Evolutionary conservation across 2,797 vertebrate genomes (phyloP).

Genomic region (Myotis pilosus): DNA sequence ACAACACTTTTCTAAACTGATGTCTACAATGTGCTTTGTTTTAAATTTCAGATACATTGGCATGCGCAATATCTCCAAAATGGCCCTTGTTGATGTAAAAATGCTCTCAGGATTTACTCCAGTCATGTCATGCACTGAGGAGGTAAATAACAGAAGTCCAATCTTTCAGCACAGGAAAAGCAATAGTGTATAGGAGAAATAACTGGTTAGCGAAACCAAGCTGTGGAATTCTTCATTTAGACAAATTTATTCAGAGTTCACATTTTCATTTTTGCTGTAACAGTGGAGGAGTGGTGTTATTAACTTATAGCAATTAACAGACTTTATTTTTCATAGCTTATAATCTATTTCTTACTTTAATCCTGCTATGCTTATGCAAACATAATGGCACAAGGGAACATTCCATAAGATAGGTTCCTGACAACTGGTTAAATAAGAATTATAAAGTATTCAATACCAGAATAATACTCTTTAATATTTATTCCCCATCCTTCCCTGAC

Average conservation of each 20-base stretch:
- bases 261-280: background rate
- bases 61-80: conserved; percentile 25
- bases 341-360: background rate
- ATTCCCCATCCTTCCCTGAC: background rate
- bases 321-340: background rate
- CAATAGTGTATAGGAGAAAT: background rate
- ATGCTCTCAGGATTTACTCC: conserved; percentile 77
- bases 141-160: conserved; percentile 56
- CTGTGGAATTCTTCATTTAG: background rate
- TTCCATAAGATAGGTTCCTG: background rate
- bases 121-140: conserved; percentile 51
- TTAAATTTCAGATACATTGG: conserved; percentile 72
- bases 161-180: background rate
- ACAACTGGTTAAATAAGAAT: background rate
- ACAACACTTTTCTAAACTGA: background rate
- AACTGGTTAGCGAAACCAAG: background rate
- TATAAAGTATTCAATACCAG: background rate
- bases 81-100: conserved; percentile 74
- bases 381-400: background rate
- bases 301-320: background rate
- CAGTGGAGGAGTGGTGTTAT: background rate
- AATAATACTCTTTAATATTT: background rate
- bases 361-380: background rate
- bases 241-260: background rate
- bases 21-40: background rate